Percentiles rank a stretch among this genome's conserved stretches.
phyloP scores from a whole-genome alignment of 2,797 vertebrate species.

The Protosalanx chinensis region DNA sequence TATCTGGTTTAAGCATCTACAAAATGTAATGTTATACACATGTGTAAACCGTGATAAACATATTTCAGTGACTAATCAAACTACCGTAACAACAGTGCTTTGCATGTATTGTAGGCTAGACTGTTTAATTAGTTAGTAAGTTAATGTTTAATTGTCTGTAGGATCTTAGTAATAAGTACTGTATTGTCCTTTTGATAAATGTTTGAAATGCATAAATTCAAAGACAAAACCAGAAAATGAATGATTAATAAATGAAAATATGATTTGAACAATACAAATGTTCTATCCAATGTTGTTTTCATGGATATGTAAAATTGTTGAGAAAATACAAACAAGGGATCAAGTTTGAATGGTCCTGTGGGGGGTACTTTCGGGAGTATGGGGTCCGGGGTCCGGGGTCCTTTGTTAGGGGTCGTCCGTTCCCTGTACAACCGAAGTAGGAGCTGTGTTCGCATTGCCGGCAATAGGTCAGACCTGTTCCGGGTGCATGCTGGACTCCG shows the following conservation, averaged over 20 bases:
- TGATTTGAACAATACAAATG: constrained; percentile 15
- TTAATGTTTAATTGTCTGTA: constrained; percentile 41
- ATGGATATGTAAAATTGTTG: not conserved
- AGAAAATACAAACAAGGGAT: constrained; percentile 52
- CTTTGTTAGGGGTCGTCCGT: too few species aligned
- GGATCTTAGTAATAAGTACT: constrained; percentile 9
- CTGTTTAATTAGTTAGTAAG: constrained; percentile 3
- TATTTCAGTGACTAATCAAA: not conserved
- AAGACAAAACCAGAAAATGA: constrained; percentile 8
- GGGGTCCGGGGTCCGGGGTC: too few species aligned
- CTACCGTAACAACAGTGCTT: not conserved
- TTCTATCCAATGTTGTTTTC: not conserved
- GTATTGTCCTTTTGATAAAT: constrained; percentile 18
- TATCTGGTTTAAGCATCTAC: not conserved
- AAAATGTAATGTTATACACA: not conserved
- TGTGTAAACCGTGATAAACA: not conserved
- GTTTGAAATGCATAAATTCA: constrained; percentile 17
- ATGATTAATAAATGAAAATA: not conserved
- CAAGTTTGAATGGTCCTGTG: constrained; percentile 33
- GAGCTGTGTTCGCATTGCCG: too few species aligned
- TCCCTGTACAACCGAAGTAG: too few species aligned
- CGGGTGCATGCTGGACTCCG: too few species aligned
- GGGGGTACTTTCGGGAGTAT: too few species aligned
- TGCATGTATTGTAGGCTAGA: not conserved
- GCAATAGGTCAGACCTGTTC: too few species aligned